Evolutionary conservation across 2,888 invertebrate species (phyloP), one percentile per base, ranked within the genome.

Genomic region (Diaprepes abbreviatus): DNA sequence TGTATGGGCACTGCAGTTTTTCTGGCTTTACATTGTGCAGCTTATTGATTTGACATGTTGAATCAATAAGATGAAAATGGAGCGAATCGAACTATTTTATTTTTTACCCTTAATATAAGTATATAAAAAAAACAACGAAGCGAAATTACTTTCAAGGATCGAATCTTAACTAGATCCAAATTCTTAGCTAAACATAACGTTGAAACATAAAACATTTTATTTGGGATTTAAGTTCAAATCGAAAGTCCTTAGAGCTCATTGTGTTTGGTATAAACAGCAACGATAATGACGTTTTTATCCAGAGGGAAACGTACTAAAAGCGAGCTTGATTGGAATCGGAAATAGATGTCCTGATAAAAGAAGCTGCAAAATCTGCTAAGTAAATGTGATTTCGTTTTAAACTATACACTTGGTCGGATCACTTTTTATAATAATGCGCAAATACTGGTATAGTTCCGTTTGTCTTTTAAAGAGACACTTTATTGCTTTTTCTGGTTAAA

Each of bases 221-320:
- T 45, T 21, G 24, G 45, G 24, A 45, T 45, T 45, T 24, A 45
- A 45, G 45, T 45, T 45, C 45, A 45, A 45, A 45, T 45, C 24
- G 45, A 45, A 45, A 45, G 24, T 45, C 24, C 24, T 45, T 45
- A 45, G 24, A 24, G 45, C 24, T 24, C 45, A 10, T 45, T 45
- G 45, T 45, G 45, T 45, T 45, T 12, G 24, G 45, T 45, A 45
- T 45, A 45, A 45, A 45, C 45, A 24, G 45, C 45, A 24, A 45
- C 45, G 17, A 24, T 45, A 45, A 45, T 17, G 45, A 45, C 45
- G n/a, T 45, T 45, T 45, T 45, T 45, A 45, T 45, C 45, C 45
- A 19, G 24, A 45, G 21, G 45, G 45, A 45, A 45, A 45, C 17
- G 24, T 24, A 12, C 12, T 45, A 45, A 45, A 45, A 17, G 17